These are phyloP conservation scores for Bombylius major DNA, from an alignment of 2,888 invertebrate species.

Conservation along the genomic window DNA sequence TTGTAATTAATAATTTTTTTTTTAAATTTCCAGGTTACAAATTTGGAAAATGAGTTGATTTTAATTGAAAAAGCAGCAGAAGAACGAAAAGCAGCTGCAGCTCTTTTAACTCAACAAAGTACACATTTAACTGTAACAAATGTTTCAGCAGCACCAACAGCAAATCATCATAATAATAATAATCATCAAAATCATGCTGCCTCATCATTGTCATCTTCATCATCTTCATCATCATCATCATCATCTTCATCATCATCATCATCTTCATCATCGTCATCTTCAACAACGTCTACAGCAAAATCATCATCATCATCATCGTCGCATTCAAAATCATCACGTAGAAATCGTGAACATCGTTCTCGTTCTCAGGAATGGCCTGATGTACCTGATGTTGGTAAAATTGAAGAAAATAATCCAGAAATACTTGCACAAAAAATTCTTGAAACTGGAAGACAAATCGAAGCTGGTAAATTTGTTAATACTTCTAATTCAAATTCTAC, in stretches of 20 bases:
- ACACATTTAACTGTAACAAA: slow-evolving; percentile 26
- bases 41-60: slow-evolving; percentile 64
- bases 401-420: slow-evolving; percentile 85
- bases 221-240: slow-evolving; percentile 15
- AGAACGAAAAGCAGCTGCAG: slow-evolving; percentile 42
- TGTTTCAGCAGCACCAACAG: slow-evolving; percentile 17
- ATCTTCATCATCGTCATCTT: slow-evolving; percentile 18
- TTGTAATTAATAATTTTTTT: neutral
- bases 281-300: slow-evolving; percentile 29
- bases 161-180: neutral
- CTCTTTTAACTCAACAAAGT: slow-evolving; percentile 29
- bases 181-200: slow-evolving; percentile 23
- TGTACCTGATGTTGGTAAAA: slow-evolving; percentile 78
- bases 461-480: slow-evolving; percentile 56
- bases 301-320: slow-evolving; percentile 18
- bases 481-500: slow-evolving; percentile 12
- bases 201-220: slow-evolving; percentile 32
- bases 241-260: slow-evolving; percentile 37
- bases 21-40: slow-evolving; percentile 27
- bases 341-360: slow-evolving; percentile 58
- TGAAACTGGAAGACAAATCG: slow-evolving; percentile 79
- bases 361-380: slow-evolving; percentile 87
- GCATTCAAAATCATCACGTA: slow-evolving; percentile 42
- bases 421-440: slow-evolving; percentile 79
- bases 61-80: slow-evolving; percentile 59